Conservation (phyloP, 2,113 vertebrate species). For the Scophthalmus maximus region DNA sequence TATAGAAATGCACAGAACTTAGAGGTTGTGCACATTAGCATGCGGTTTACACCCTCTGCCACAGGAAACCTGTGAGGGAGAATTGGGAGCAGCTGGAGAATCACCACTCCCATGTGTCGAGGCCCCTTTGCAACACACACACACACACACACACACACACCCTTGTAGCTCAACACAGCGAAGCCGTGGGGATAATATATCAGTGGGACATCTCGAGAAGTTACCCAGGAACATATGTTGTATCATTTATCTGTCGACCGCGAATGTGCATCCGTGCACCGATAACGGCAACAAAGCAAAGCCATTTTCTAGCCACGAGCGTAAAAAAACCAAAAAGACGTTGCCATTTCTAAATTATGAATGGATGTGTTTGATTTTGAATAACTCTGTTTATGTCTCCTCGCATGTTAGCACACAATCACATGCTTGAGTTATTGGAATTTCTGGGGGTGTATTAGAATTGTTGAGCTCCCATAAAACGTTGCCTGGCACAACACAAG, state of each 20-base stretch:
- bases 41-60: slow-evolving; percentile 47
- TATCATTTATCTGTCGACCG: background rate
- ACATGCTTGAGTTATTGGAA: slow-evolving; percentile 7
- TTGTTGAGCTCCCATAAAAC: slow-evolving; percentile 23
- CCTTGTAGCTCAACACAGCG: too few species aligned
- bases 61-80: slow-evolving; percentile 46
- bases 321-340: background rate
- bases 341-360: background rate
- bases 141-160: slow-evolving; percentile 3
- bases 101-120: slow-evolving; percentile 51
- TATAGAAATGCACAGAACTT: slow-evolving; percentile 38
- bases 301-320: background rate
- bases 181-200: slow-evolving; percentile 36
- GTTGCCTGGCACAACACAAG: slow-evolving; percentile 14
- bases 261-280: background rate
- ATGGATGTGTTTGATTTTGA: background rate
- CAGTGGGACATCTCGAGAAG: slow-evolving; percentile 13
- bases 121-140: slow-evolving; percentile 32
- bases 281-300: background rate
- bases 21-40: slow-evolving; percentile 54
- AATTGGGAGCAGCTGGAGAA: slow-evolving; percentile 74
- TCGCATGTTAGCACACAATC: slow-evolving; percentile 17
- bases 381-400: background rate
- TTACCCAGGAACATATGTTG: slow-evolving; percentile 33
- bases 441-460: background rate